A percentile compares a stretch with the other conserved stretches of the same genome.
Evolutionary conservation across 1,140 invertebrate species (phyloP).

Genomic region (Heliothis subflexa): DNA sequence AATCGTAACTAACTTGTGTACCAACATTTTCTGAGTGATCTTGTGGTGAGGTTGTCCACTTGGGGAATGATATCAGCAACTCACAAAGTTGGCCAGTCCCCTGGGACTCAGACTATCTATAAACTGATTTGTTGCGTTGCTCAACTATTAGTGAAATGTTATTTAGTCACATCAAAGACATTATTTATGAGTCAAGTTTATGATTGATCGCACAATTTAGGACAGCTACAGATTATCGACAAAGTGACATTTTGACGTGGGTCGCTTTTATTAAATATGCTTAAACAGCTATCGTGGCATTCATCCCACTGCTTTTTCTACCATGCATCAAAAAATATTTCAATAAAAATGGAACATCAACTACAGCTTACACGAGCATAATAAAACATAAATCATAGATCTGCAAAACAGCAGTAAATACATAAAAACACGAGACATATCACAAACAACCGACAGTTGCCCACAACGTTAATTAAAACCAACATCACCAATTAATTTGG

Average conservation of each 20-base stretch:
- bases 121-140: slow-evolving; percentile 9
- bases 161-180: slow-evolving; percentile 17
- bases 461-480: slow-evolving; percentile 8
- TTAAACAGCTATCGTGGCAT: not conserved
- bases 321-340: not conserved
- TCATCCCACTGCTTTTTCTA: not conserved
- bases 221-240: not conserved
- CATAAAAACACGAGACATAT: too few relatives aligned
- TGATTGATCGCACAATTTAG: slow-evolving; percentile 5
- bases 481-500: slow-evolving; percentile 60
- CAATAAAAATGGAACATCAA: too few relatives aligned
- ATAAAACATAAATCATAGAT: too few relatives aligned
- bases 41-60: not conserved
- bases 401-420: too few relatives aligned
- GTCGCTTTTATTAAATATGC: slow-evolving; percentile 10
- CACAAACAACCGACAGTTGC: not conserved
- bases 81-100: slow-evolving; percentile 2
- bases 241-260: slow-evolving; percentile 8
- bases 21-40: not conserved
- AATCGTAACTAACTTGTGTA: too few relatives aligned
- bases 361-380: too few relatives aligned
- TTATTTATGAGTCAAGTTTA: slow-evolving; percentile 16
- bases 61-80: slow-evolving; percentile 30
- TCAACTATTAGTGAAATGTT: slow-evolving; percentile 6
- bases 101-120: not conserved